Base-by-base conservation (phyloP, 2,113 vertebrate genomes). In the Zingel zingel region DNA sequence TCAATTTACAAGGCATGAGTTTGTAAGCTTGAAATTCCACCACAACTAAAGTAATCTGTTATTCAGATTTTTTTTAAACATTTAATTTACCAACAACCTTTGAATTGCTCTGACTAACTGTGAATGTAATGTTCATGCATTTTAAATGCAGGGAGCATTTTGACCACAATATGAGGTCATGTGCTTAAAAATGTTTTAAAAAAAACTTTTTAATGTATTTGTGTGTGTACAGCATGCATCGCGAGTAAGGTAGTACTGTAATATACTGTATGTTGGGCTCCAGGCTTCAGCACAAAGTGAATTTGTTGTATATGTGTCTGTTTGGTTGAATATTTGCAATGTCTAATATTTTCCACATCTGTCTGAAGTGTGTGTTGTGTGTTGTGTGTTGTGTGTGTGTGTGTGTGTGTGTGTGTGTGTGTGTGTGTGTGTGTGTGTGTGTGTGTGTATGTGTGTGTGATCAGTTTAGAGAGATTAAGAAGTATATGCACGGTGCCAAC, bases 401-500 rank as follows among this genome's bases (percentile, higher is more conserved):
- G n/a, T n/a, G n/a, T n/a, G n/a, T n/a, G n/a, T n/a, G 16, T 51
- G 50, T 51, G 50, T 51, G 50, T 8, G 18, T 51, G 50, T 19
- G 50, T 33, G 21, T 64, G 27, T 81, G 61, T 33, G 39, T 72
- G 18, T 53, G 50, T 53, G 50, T 53, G 50, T 8, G 18, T 53
- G 50, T 21, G 50, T 51, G 50, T 8, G 53, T 23, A 0, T 73
- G 25, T 63, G 77, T 68, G 53, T 69, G 21, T 61, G 50, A 14
- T 57, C 10, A 19, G 14, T 53, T 59, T 59, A 47, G 33, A 53
- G 19, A 16, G 1, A 45, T 45, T 45, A 23, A 33, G 67, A 53
- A 15, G 25, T 39, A 14, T 56, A 1, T 84, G 36, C 12, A 39
- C 47, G 69, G 33, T 87, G 76, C 61, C 59, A 84, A 59, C 33